phyloP scores from a whole-genome alignment of 2,113 vertebrate genomes.

The Oenanthe oenanthe region DNA sequence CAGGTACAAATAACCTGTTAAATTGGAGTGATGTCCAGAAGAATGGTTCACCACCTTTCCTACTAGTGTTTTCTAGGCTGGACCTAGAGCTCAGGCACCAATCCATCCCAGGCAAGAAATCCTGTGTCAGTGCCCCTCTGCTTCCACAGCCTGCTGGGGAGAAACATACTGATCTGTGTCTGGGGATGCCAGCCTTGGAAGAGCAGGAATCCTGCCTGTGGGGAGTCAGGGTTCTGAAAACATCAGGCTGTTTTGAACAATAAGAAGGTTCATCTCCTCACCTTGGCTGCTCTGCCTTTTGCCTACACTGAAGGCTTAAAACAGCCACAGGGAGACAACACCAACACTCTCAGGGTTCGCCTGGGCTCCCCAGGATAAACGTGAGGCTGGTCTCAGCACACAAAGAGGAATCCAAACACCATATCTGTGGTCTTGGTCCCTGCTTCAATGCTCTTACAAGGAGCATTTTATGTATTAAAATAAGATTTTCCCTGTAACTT shows the following conservation, averaged over 20 bases:
- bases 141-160: neutral
- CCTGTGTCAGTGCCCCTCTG: neutral
- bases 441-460: neutral
- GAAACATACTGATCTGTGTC: neutral
- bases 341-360: neutral
- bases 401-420: neutral
- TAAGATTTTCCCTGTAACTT: neutral
- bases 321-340: neutral
- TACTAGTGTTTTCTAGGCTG: neutral
- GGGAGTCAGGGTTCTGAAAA: neutral
- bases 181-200: neutral
- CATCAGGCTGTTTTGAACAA: neutral
- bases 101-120: neutral
- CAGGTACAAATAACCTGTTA: neutral
- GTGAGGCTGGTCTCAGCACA: neutral
- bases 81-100: neutral
- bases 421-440: fast-evolving
- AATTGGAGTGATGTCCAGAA: neutral
- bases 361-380: neutral
- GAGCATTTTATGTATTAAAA: neutral
- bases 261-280: neutral
- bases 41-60: neutral
- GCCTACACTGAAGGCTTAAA: neutral
- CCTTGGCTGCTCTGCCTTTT: neutral
- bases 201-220: fast-evolving